phyloP scores from a whole-genome alignment of 2,113 vertebrate species.

The Tetrao urogallus region DNA sequence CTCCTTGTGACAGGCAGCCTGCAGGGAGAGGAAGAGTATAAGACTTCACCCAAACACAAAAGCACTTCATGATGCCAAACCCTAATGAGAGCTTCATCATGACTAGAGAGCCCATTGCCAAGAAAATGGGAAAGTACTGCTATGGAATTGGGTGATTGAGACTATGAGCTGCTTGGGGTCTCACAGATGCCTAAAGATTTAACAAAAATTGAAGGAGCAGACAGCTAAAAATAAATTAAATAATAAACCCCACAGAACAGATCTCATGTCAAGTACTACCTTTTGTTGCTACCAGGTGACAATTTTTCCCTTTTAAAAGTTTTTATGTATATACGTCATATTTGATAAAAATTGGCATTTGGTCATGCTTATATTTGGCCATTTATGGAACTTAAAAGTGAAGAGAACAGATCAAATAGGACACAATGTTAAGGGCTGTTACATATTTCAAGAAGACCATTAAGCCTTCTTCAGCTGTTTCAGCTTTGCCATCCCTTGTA shows the following conservation, averaged over 20 bases:
- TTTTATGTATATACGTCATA: not conserved
- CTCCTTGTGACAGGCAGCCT: slow-evolving; percentile 96
- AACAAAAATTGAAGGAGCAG: not conserved
- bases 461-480: not conserved
- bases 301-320: not conserved
- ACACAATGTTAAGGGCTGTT: not conserved
- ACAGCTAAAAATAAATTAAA: not conserved
- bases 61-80: not conserved
- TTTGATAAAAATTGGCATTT: not conserved
- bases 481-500: not conserved
- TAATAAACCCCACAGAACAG: not conserved
- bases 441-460: not conserved
- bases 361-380: not conserved
- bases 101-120: not conserved
- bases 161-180: not conserved
- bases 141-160: not conserved
- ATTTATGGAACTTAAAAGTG: not conserved
- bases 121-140: not conserved
- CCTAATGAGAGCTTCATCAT: not conserved
- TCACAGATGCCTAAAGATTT: not conserved
- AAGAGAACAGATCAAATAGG: too few relatives aligned
- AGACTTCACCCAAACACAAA: not conserved
- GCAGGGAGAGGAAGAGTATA: not conserved
- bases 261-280: not conserved
- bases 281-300: not conserved